A percentile compares a stretch with the other conserved stretches of the same genome.
Conservation (phyloP, 2,797 vertebrate genomes). For the Cetoscarus ocellatus region DNA sequence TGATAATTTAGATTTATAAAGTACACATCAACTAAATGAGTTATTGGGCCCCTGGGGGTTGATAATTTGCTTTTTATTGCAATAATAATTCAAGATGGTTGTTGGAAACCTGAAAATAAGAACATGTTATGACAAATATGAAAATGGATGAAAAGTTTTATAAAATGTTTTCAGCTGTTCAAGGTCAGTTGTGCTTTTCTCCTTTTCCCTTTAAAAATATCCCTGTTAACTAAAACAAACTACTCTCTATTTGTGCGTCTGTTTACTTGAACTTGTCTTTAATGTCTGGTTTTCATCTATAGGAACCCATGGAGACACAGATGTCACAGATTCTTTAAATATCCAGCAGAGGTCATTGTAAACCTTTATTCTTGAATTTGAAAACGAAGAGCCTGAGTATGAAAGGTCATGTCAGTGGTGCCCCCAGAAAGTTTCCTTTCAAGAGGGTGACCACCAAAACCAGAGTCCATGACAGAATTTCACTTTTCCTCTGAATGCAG, state of each 20-base stretch:
- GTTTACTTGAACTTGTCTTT: background rate
- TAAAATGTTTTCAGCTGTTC: background rate
- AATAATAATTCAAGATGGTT: constrained; percentile 33
- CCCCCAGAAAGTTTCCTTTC: too few relatives aligned
- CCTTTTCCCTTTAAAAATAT: background rate
- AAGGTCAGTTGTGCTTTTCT: background rate
- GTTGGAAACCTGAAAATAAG: constrained; percentile 5
- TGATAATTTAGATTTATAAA: constrained; percentile 28
- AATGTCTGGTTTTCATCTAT: background rate
- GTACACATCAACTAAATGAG: constrained; percentile 8
- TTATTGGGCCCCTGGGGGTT: constrained; percentile 20
- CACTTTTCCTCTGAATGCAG: too few relatives aligned
- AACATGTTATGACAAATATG: constrained; percentile 3
- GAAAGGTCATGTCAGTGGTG: too few relatives aligned
- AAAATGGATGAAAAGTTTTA: background rate
- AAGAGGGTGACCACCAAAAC: too few relatives aligned
- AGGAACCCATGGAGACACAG: too few relatives aligned
- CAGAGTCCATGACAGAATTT: too few relatives aligned
- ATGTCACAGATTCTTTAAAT: too few relatives aligned
- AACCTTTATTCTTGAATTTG: too few relatives aligned
- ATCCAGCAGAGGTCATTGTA: too few relatives aligned
- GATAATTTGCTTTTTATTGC: constrained; percentile 26
- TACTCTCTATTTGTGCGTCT: background rate
- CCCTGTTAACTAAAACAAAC: background rate
- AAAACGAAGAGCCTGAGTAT: too few relatives aligned